Conservation (phyloP, 2,888 invertebrate species). For the Lacanobia wlatinum region DNA sequence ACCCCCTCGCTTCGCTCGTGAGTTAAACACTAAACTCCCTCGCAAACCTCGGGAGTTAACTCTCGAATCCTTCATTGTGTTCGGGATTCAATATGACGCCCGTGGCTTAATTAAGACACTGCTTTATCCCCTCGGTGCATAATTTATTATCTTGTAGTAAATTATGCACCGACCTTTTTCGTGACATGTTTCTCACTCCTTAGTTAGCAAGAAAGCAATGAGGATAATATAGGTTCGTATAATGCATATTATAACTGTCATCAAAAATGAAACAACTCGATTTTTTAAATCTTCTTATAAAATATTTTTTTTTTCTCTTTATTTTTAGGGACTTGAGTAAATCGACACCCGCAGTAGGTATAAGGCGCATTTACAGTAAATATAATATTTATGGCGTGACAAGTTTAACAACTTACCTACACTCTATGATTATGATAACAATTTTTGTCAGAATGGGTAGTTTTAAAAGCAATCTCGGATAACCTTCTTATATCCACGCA, state of each 20-base stretch:
- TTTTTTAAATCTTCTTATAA: not conserved
- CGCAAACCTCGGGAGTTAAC: too few species aligned
- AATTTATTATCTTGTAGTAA: too few species aligned
- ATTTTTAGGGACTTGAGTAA: too few species aligned
- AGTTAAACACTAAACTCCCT: too few species aligned
- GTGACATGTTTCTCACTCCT: conserved; percentile 1
- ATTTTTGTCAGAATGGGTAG: conserved; percentile 21
- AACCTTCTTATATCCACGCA: conserved; percentile 31
- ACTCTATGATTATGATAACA: conserved; percentile 39
- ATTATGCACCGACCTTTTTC: too few species aligned
- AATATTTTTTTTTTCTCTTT: too few species aligned
- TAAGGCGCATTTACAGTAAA: conserved; percentile 1
- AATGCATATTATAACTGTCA: not conserved
- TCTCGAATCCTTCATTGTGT: too few species aligned
- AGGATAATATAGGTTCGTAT: too few species aligned
- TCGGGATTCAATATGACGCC: too few species aligned
- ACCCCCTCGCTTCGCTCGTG: too few species aligned
- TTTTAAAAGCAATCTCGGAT: conserved; percentile 21
- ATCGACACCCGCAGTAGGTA: not conserved
- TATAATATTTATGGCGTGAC: conserved; percentile 24
- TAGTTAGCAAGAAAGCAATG: not conserved
- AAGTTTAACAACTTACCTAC: conserved; percentile 27
- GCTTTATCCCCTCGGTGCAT: too few species aligned
- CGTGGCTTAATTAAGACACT: too few species aligned
- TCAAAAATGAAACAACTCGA: not conserved